These are phyloP conservation scores for Eumerus sabulonum DNA, from an alignment of 2,888 invertebrate species.

Conservation along the genomic window DNA sequence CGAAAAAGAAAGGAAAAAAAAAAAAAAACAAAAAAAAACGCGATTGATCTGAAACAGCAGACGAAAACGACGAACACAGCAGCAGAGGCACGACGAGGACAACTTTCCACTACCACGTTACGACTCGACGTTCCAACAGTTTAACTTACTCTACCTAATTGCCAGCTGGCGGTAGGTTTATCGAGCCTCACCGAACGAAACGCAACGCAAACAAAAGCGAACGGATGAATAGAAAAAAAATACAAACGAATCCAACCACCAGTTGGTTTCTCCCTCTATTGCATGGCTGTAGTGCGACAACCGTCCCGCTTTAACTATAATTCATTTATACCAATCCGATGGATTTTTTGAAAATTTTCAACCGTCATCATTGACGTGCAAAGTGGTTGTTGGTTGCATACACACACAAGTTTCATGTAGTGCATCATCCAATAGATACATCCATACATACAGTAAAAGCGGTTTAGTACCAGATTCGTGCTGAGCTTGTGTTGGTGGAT, in stretches of 20 bases:
- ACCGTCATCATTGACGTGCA: conserved; percentile 50
- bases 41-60: conserved; percentile 37
- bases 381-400: conserved; percentile 33
- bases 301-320: conserved; percentile 42
- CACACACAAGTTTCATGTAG: background rate
- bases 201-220: conserved; percentile 31
- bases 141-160: conserved; percentile 63
- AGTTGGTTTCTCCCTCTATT: conserved; percentile 51
- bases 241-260: conserved; percentile 34
- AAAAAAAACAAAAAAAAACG: conserved; percentile 1
- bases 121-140: conserved; percentile 64
- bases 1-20: no score
- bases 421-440: background rate
- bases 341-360: conserved; percentile 65
- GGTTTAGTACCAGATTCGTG: background rate
- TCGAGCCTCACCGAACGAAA: conserved; percentile 52
- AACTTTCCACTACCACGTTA: conserved; percentile 44
- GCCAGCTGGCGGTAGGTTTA: conserved; percentile 64
- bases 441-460: background rate
- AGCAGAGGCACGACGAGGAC: conserved; percentile 48
- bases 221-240: conserved; percentile 2
- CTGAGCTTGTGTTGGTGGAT: conserved; percentile 33
- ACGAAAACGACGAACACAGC: conserved; percentile 58
- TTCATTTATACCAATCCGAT: conserved; percentile 59
- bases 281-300: conserved; percentile 18